Conservation (phyloP, 2,113 vertebrate species). For the Tylochromis polylepis region DNA sequence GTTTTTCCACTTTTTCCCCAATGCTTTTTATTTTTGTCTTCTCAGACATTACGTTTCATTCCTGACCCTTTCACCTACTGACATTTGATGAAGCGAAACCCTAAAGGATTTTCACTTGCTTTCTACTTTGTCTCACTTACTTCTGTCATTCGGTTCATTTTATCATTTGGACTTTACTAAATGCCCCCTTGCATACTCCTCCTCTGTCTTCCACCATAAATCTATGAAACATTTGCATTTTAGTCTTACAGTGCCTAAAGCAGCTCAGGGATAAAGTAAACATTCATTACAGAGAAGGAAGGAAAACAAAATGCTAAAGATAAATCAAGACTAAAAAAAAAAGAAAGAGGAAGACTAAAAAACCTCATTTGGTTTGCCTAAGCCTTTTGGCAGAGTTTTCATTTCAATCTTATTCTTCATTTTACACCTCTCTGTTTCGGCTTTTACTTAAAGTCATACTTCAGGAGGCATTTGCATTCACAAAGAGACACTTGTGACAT, state of each 20-base stretch:
- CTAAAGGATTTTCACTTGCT: neutral
- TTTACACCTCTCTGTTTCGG: neutral
- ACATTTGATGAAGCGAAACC: neutral
- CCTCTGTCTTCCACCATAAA: neutral
- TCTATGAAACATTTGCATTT: constrained; percentile 13
- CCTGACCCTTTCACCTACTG: neutral
- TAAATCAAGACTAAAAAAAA: constrained; percentile 6
- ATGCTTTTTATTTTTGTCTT: neutral
- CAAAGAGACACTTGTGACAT: neutral
- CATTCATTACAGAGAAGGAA: neutral
- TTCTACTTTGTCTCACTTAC: neutral
- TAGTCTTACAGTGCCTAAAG: neutral
- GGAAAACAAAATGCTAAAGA: constrained; percentile 16
- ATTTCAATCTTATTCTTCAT: constrained; percentile 2
- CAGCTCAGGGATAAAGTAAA: neutral
- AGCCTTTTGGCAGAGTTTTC: neutral
- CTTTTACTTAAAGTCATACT: neutral
- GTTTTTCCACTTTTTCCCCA: neutral
- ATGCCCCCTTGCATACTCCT: neutral
- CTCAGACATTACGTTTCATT: neutral
- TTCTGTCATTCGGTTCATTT: neutral
- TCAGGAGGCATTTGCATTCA: neutral
- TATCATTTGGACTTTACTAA: neutral
- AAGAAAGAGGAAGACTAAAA: neutral
- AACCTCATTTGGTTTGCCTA: neutral